Evolutionary conservation across 1,140 invertebrate species (phyloP).

Genomic region (Arion vulgaris): DNA sequence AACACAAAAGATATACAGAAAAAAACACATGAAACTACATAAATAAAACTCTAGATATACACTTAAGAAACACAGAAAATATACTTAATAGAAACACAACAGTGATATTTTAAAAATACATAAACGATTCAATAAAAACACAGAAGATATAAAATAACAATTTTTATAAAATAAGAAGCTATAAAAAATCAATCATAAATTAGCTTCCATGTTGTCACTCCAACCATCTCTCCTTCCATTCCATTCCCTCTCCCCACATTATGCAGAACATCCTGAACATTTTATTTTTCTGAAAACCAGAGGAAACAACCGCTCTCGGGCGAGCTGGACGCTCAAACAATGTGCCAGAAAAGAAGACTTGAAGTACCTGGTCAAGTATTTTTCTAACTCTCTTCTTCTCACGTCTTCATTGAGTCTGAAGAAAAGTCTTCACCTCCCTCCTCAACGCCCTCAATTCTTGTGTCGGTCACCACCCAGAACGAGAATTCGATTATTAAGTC

Average conservation of each 20-base stretch:
- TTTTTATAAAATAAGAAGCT: background rate
- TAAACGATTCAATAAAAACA: too few relatives aligned
- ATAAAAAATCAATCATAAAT: background rate
- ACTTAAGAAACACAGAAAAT: too few relatives aligned
- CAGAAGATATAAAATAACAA: background rate
- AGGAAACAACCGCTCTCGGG: background rate
- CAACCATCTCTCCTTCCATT: background rate
- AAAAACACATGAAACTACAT: too few relatives aligned
- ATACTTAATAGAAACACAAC: too few relatives aligned
- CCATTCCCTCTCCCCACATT: background rate
- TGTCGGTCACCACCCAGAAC: background rate
- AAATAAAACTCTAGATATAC: too few relatives aligned
- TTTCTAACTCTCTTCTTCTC: background rate
- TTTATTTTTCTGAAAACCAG: too few relatives aligned
- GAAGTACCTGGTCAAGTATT: background rate
- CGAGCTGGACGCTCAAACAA: background rate
- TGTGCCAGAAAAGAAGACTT: slow-evolving; percentile 1
- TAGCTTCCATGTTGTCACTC: background rate
- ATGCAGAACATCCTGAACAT: too few relatives aligned
- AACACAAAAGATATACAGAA: too few relatives aligned
- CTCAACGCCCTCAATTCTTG: background rate
- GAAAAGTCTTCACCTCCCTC: background rate
- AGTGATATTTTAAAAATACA: too few relatives aligned
- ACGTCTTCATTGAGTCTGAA: background rate
- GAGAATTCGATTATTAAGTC: background rate